Conservation (phyloP, 2,888 invertebrate species). For the Drosophila ochracea region DNA sequence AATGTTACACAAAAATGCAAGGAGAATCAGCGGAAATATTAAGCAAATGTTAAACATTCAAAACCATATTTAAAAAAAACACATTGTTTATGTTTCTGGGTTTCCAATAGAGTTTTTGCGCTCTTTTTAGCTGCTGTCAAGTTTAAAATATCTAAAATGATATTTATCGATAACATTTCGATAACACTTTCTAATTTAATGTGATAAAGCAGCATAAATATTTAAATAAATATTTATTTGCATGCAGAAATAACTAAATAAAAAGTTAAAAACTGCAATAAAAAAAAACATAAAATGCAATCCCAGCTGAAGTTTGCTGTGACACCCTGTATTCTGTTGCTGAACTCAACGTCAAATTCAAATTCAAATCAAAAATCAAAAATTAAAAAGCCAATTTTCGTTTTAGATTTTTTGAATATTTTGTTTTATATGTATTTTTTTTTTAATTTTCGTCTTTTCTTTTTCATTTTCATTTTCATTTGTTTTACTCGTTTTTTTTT, state of each 20-base stretch:
- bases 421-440: conserved; percentile 45
- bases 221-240: not conserved
- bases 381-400: conserved; percentile 48
- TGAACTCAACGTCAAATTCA: conserved; percentile 8
- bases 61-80: not conserved
- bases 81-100: not conserved
- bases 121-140: not conserved
- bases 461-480: conserved; percentile 11
- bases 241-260: not conserved
- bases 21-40: not conserved
- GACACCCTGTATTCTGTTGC: not conserved
- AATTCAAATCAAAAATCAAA: conserved; percentile 25
- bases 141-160: not conserved
- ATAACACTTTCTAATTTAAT: not conserved
- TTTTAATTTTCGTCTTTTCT: conserved; percentile 24
- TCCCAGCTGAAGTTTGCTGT: not conserved
- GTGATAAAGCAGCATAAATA: not conserved
- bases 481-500: conserved; percentile 10
- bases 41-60: not conserved
- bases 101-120: too few species aligned
- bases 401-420: conserved; percentile 48
- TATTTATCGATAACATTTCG: conserved; percentile 7
- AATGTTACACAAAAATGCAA: not conserved
- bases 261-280: not conserved
- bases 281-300: not conserved